Evolutionary conservation across 53 echinoderm and acorn worm species (phyloP).

Genomic region (Echinarachnius parma): DNA sequence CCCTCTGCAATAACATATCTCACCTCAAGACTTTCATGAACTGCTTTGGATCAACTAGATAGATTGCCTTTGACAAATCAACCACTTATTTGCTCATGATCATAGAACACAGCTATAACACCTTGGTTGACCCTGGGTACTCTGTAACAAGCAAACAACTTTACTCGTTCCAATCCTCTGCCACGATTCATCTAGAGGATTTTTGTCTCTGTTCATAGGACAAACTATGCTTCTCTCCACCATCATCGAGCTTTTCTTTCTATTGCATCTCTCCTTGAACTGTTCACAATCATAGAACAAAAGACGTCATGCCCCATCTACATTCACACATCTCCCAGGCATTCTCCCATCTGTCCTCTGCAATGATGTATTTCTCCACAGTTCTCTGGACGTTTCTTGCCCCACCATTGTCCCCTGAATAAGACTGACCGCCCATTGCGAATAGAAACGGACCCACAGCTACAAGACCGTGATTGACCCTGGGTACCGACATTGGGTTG

Average conservation of each 20-base stretch:
- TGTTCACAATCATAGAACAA: conserved; percentile 8
- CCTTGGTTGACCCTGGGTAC: neutral
- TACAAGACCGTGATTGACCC: conserved; percentile 31
- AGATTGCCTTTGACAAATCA: too few relatives aligned
- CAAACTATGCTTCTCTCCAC: too few relatives aligned
- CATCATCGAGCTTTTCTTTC: too few relatives aligned
- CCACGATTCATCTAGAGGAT: too few relatives aligned
- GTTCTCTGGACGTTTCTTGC: conserved; percentile 34
- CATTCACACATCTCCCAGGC: conserved; percentile 32
- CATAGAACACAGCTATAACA: neutral
- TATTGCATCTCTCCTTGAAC: too few relatives aligned
- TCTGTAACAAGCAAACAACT: too few relatives aligned
- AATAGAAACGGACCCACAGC: conserved; percentile 19
- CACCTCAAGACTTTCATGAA: too few relatives aligned
- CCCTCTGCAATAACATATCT: too few relatives aligned
- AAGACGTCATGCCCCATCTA: conserved; percentile 32
- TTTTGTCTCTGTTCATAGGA: too few relatives aligned
- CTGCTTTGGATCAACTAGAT: too few relatives aligned
- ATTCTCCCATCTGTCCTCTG: neutral
- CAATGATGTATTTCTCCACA: conserved; percentile 24
- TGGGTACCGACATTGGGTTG: conserved; percentile 12
- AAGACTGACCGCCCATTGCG: conserved; percentile 34
- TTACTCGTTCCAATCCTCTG: too few relatives aligned
- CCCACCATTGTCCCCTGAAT: conserved; percentile 27
- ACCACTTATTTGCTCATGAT: neutral